These are phyloP conservation scores for Ailuropoda melanoleuca DNA, from an alignment of 2,113 vertebrate genomes.

Conservation along the genomic window DNA sequence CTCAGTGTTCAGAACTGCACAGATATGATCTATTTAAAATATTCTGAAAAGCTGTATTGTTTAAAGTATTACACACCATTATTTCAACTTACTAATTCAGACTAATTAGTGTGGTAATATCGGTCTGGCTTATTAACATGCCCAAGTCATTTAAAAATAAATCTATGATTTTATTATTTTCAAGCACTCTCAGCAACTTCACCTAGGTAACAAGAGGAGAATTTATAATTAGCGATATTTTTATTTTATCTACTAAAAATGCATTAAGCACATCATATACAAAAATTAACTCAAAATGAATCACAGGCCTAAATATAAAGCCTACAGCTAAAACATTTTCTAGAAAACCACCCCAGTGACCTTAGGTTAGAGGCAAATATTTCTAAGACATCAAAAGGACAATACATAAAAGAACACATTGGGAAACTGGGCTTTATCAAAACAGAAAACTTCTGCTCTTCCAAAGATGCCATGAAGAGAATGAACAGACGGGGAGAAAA, in stretches of 20 bases:
- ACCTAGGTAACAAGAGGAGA: not conserved
- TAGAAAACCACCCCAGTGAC: not conserved
- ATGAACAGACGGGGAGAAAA: not conserved
- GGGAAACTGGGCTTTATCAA: not conserved
- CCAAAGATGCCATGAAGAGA: not conserved
- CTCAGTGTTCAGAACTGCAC: not conserved
- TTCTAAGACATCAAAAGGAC: not conserved
- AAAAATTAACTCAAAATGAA: conserved; percentile 24
- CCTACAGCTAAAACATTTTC: not conserved
- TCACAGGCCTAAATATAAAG: not conserved
- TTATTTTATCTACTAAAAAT: conserved; percentile 19
- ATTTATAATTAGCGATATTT: not conserved
- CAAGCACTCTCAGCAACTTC: not conserved
- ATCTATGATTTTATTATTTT: conserved; percentile 17
- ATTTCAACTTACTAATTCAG: conserved; percentile 32
- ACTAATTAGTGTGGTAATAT: not conserved
- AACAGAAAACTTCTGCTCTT: not conserved
- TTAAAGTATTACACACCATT: not conserved
- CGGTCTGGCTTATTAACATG: not conserved
- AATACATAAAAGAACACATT: not conserved
- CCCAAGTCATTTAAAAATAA: not conserved
- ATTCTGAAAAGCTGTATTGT: not conserved
- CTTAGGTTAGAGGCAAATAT: not conserved
- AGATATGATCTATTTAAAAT: not conserved
- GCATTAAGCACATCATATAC: not conserved